Evolutionary conservation across 35 echinoderm and acorn worm genomes (phyloP), one percentile per base, ranked within the genome.

Genomic region (Stichopus chloronotus): DNA sequence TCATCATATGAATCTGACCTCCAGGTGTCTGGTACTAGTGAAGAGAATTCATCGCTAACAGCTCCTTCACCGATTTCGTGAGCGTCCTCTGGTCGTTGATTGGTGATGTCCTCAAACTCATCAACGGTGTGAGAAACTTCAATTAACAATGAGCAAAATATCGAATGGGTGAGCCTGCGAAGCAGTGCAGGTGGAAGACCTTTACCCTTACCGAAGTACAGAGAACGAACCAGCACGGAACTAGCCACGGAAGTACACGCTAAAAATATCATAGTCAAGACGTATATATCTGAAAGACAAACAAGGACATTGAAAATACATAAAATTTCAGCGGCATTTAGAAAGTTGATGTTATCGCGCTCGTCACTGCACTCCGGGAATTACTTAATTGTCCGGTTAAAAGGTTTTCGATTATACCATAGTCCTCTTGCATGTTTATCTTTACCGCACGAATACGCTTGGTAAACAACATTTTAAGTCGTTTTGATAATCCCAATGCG

Each of bases 131-230:
- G 59, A 8, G 87, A 60, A 8, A 89, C 87, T 24, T 89, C 87
- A 7, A 89, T 65, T 20, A 89, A 72, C 43, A 60, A 5, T 14
- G 25, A 25, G 52, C 87, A 89, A 2, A 89, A 63, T 89, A 25
- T 43, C 1, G 87, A 89, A 22, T 89, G 87, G 87, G 65, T 89
- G 11, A 89, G 17, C 43, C 61, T 74, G 25, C 87, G 59, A 23
- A 89, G 43, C 13, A 89, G 2, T 7, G 17, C 43, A 8, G 87
- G 23, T 30, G 87, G 87, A 52, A 89, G 60, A 25, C 87, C 61
- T 17, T 52, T 89, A 54, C 87, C 87, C n/a, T 89, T 89, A 12
- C 87, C 87, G 25, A 89, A 89, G 87, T 89, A 89, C 24, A 89
- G 60, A 52, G 87, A 89, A 54, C 87, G 59, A 1, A 89, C 87